Percentiles rank a stretch among this genome's conserved stretches.
Evolutionary conservation across 2,888 invertebrate species (phyloP).

Genomic region (Timema cristinae): DNA sequence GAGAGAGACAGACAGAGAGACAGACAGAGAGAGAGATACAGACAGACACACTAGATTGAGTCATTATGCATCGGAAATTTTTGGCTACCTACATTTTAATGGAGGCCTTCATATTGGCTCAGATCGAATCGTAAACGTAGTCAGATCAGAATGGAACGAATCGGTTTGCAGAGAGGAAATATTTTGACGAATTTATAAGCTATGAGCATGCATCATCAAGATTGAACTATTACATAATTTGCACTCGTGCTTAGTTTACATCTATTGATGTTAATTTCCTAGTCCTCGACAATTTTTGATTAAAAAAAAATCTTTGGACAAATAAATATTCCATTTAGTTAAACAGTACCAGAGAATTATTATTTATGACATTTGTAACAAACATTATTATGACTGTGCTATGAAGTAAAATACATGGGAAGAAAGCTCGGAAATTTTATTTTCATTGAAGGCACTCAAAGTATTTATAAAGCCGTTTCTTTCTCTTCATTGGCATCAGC

Average conservation of each 20-base stretch:
- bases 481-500: not conserved
- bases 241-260: not conserved
- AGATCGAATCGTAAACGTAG: no score
- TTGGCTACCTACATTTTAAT: no score
- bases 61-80: no score
- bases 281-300: not conserved
- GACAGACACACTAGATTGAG: no score
- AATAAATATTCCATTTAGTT: not conserved
- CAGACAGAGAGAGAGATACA: no score
- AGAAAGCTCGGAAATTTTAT: no score
- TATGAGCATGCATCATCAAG: not conserved
- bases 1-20: no score
- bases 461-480: no score
- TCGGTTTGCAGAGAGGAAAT: not conserved
- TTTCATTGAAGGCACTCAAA: no score
- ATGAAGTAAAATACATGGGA: no score
- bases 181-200: not conserved
- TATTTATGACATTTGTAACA: not conserved
- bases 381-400: slow-evolving; percentile 1
- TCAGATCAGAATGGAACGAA: no score
- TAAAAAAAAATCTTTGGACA: not conserved
- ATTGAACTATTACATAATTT: not conserved
- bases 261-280: not conserved
- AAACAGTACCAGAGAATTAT: not conserved
- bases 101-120: no score